A percentile compares a stretch with the other conserved stretches of the same genome.
These are phyloP conservation scores for Matsumyia berberina DNA, from an alignment of 2,888 invertebrate species.

Conservation along the genomic window DNA sequence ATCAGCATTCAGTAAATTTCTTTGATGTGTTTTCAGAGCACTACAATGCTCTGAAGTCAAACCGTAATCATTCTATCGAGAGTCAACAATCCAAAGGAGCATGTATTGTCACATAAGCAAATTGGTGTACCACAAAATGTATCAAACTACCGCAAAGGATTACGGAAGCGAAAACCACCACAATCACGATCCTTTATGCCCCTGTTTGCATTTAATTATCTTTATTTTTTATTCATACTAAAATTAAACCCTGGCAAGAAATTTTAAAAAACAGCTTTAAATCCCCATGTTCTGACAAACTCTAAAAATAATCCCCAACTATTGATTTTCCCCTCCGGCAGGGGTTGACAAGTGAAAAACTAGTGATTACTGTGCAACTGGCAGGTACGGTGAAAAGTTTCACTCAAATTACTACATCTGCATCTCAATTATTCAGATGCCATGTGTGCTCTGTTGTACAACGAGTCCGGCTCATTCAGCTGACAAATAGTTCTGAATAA, in stretches of 20 bases:
- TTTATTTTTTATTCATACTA: background rate
- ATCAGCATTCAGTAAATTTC: no score
- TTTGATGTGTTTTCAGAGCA: conserved; percentile 28
- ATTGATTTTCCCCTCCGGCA: conserved; percentile 30
- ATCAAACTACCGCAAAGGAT: conserved; percentile 3
- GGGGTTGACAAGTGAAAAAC: conserved; percentile 3
- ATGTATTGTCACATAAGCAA: background rate
- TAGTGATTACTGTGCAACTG: conserved; percentile 29
- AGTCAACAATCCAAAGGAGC: conserved; percentile 4
- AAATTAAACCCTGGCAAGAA: background rate
- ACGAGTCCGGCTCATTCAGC: conserved; percentile 4
- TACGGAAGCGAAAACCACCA: conserved; percentile 18
- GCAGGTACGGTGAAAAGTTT: conserved; percentile 33
- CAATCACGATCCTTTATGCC: background rate
- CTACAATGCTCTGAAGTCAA: background rate
- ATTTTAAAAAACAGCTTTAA: background rate
- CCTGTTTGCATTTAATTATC: background rate
- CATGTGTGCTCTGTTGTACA: conserved; percentile 27
- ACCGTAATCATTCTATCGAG: conserved; percentile 15
- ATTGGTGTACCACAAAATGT: conserved; percentile 6
- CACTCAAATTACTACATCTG: conserved; percentile 2
- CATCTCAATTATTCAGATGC: conserved; percentile 55
- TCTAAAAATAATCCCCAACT: background rate
- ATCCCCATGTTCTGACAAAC: background rate
- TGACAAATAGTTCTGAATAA: conserved; percentile 13